Base-by-base conservation (phyloP, 2,888 invertebrate genomes). In the Cataglyphis cursor region DNA sequence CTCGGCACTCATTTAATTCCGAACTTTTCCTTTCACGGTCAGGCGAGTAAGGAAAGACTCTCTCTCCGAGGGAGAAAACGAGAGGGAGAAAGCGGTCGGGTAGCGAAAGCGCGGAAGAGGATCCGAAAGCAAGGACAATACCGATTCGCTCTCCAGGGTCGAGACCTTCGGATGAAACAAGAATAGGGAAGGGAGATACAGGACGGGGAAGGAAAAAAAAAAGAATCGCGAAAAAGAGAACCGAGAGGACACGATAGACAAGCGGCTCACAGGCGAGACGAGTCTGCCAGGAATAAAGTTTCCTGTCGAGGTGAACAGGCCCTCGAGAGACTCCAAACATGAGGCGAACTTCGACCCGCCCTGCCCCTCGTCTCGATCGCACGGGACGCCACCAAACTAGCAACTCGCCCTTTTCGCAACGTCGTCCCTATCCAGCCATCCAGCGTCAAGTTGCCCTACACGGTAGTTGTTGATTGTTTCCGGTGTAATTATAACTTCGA, bases 401-500 rank as follows among this genome's bases (percentile, higher is more conserved):
- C 81, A 54, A 59, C 70, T 78, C 59, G 70, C 70, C 78, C 78
- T 70, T 78, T 78, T 70, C 70, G 31, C 76, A 28, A 41, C 76
- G 44, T 35, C 3, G 28, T 68, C n/a, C 15, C 66, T 57, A 82
- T 18, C 78, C 68, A 31, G 28, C 41, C 66, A 76, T 76, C 41
- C 61, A 35, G 59, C 74, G 80, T 75, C 82, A 82, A 83, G 87
- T 84, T 86, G 72, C 87, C 80, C 44, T 72, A 81, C 74, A 82
- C 85, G 87, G 85, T 90, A 91, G 91, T 93, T 92, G 94, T 94
- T 93, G 93, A 94, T 94, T 94, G 94, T 94, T 94, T 92, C 82
- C 90, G 85, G 92, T 90, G 92, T 93, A 94, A 94, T 94, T 94
- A 94, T 93, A 94, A 94, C 92, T 94, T 94, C 84, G 91, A 87